Percentiles rank a stretch among this genome's conserved stretches.
Evolutionary conservation across 1,140 invertebrate species (phyloP).

Genomic region (Geopemphigus sp.): DNA sequence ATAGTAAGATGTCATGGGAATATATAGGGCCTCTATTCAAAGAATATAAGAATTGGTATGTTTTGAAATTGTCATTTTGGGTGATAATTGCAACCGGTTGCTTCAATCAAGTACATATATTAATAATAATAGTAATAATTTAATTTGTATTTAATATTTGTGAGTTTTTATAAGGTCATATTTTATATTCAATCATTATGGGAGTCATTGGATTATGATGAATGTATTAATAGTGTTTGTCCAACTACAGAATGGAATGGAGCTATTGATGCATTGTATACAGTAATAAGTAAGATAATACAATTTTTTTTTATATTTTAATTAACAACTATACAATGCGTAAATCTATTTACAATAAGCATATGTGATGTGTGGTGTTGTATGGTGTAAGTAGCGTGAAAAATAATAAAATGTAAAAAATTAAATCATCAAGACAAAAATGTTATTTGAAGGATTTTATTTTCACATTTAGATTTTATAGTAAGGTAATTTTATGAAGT

Average conservation of each 20-base stretch:
- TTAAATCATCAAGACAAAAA: too few relatives aligned
- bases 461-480: too few relatives aligned
- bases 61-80: constrained; percentile 47
- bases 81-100: constrained; percentile 28
- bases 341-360: too few relatives aligned
- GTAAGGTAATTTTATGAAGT: too few relatives aligned
- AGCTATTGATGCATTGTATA: constrained; percentile 57
- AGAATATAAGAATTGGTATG: constrained; percentile 23
- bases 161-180: constrained; percentile 11
- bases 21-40: constrained; percentile 7
- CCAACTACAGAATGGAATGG: constrained; percentile 55
- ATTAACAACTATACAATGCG: too few relatives aligned
- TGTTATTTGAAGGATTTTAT: too few relatives aligned
- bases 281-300: constrained; percentile 56
- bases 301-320: too few relatives aligned
- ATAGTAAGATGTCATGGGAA: not conserved
- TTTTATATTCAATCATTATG: constrained; percentile 44
- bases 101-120: constrained; percentile 32
- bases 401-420: not conserved
- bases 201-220: constrained; percentile 11
- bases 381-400: too few relatives aligned
- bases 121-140: constrained; percentile 1
- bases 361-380: too few relatives aligned
- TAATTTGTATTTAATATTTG: not conserved
- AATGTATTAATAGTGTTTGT: constrained; percentile 9